Conservation (phyloP, 2,888 invertebrate genomes). For the Eupithecia dodoneata region DNA sequence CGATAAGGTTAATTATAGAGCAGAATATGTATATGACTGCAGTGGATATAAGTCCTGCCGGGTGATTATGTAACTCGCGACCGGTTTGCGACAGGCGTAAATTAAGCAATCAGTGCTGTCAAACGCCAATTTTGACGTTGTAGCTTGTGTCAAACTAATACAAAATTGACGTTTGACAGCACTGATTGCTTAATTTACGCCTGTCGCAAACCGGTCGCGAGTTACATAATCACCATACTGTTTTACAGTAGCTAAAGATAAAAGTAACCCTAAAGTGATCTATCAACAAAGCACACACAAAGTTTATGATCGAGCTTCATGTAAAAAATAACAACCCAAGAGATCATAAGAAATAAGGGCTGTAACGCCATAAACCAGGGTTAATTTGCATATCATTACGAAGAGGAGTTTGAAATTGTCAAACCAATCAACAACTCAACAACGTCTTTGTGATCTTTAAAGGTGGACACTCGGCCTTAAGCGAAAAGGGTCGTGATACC, state of each 20-base stretch:
- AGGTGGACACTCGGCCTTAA: slow-evolving; percentile 53
- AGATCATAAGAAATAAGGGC: slow-evolving; percentile 18
- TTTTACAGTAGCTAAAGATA: not conserved
- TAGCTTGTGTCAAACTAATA: too few species aligned
- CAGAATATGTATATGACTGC: slow-evolving; percentile 4
- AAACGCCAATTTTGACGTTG: too few species aligned
- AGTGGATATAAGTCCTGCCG: not conserved
- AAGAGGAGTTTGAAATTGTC: slow-evolving; percentile 37
- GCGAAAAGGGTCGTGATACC: slow-evolving; percentile 54
- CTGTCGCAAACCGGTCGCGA: too few species aligned
- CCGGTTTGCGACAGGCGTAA: too few species aligned
- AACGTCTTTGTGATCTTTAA: slow-evolving; percentile 44
- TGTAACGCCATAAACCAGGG: slow-evolving; percentile 31
- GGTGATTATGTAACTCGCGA: too few species aligned
- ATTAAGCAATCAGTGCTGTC: too few species aligned
- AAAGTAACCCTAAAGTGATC: not conserved
- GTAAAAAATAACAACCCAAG: slow-evolving; percentile 11
- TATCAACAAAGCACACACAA: slow-evolving; percentile 1
- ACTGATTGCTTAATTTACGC: too few species aligned
- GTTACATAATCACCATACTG: too few species aligned
- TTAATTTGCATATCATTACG: slow-evolving; percentile 42
- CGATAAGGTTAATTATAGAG: not conserved
- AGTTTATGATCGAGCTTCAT: slow-evolving; percentile 2
- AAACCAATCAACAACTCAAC: slow-evolving; percentile 41
- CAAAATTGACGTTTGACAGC: too few species aligned